Conservation (phyloP, 2,888 invertebrate genomes). For the Troides helena region DNA sequence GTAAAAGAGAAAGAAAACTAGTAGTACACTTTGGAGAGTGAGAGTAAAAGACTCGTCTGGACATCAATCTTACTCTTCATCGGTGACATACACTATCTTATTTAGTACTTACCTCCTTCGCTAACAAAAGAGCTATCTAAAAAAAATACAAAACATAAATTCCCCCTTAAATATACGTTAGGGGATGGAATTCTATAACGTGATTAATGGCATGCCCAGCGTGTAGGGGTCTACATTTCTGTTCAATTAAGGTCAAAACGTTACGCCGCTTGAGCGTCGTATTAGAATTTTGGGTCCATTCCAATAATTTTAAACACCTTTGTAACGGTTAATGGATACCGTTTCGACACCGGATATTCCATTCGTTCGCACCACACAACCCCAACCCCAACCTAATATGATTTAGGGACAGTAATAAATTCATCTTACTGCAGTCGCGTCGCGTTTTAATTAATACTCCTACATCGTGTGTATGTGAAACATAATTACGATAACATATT, state of each 20-base stretch:
- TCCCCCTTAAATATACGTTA: conserved; percentile 7
- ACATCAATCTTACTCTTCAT: too few relatives aligned
- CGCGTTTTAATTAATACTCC: conserved; percentile 43
- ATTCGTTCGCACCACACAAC: conserved; percentile 31
- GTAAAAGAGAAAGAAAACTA: too few relatives aligned
- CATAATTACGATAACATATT: too few relatives aligned
- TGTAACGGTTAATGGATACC: conserved; percentile 24
- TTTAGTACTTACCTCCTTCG: too few relatives aligned
- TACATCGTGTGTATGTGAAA: background rate
- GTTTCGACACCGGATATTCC: conserved; percentile 32
- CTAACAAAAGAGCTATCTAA: too few relatives aligned
- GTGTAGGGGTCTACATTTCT: conserved; percentile 9
- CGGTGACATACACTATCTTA: too few relatives aligned
- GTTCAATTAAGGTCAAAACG: conserved; percentile 27
- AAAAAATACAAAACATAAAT: too few relatives aligned
- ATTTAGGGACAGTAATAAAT: conserved; percentile 39
- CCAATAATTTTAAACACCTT: conserved; percentile 30
- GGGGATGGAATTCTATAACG: conserved; percentile 16
- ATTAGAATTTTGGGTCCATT: conserved; percentile 28
- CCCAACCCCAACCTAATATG: conserved; percentile 36
- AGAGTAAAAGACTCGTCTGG: too few relatives aligned
- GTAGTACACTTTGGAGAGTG: too few relatives aligned
- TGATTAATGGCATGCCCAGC: conserved; percentile 22
- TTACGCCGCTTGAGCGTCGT: conserved; percentile 21
- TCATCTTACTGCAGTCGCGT: conserved; percentile 33